phyloP scores from a whole-genome alignment of 92 coral and sea anemone species.

The Porites rus region DNA sequence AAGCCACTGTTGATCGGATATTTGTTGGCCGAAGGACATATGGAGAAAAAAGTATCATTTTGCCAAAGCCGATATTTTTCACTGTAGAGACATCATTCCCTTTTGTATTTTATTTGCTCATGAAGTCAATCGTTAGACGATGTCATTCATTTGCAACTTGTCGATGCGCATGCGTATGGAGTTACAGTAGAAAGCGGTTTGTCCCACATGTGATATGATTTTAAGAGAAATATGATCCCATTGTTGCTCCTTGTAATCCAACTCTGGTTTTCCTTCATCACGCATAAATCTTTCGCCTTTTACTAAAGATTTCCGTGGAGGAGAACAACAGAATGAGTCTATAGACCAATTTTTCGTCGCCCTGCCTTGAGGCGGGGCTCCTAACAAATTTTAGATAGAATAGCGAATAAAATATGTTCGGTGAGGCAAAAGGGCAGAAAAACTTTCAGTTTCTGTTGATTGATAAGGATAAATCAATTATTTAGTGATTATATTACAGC shows the following conservation, averaged over 20 bases:
- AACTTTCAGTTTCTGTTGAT: background rate
- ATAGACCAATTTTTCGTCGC: conserved; percentile 96
- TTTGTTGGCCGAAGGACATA: too few relatives aligned
- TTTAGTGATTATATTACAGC: too few relatives aligned
- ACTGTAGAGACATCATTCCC: too few relatives aligned
- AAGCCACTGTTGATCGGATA: too few relatives aligned
- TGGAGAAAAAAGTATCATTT: too few relatives aligned
- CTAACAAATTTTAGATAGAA: background rate
- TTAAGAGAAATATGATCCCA: background rate
- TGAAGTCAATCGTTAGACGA: background rate
- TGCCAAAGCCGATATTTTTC: too few relatives aligned
- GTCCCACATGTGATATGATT: background rate
- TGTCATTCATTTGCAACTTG: background rate
- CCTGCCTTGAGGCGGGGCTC: conserved; percentile 92
- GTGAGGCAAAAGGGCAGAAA: too few relatives aligned
- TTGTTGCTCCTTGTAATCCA: background rate
- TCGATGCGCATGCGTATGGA: background rate
- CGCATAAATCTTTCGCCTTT: conserved; percentile 86
- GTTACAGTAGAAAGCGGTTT: background rate
- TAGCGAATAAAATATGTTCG: too few relatives aligned
- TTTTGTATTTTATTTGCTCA: too few relatives aligned
- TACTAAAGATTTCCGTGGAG: conserved; percentile 93
- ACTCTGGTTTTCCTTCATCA: conserved; percentile 61
- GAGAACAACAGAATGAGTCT: conserved; percentile 90
- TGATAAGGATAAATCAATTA: background rate